Conservation (phyloP, 2,113 vertebrate genomes). For the Sapayoa aenigma region DNA sequence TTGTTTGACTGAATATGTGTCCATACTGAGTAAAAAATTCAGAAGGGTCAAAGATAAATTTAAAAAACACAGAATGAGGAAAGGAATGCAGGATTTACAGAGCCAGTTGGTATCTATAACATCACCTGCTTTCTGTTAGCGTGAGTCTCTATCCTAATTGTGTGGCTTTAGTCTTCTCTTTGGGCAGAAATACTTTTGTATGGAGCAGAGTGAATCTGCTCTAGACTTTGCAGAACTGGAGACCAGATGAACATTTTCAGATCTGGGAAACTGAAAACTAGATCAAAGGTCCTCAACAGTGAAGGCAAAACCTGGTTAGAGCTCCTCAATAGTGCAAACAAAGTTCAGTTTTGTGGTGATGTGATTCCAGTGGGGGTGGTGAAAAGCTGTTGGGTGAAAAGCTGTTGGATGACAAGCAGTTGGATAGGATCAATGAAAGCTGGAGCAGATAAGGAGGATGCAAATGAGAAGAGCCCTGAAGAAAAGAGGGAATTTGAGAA, state of each 20-base stretch:
- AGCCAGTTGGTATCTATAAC: constrained; percentile 1
- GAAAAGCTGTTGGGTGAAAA: background rate
- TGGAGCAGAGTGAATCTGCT: background rate
- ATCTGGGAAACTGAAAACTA: background rate
- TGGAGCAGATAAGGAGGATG: background rate
- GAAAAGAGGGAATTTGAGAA: background rate
- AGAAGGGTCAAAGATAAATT: background rate
- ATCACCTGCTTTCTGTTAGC: constrained; percentile 29
- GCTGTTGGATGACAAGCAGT: background rate
- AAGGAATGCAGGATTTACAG: background rate
- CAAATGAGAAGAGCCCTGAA: background rate
- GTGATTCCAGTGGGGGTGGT: background rate
- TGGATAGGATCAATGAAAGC: background rate
- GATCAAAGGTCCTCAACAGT: background rate
- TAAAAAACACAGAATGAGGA: background rate
- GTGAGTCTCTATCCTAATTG: background rate
- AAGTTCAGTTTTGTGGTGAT: background rate
- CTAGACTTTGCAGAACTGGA: background rate
- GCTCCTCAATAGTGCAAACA: background rate
- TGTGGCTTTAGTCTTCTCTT: background rate
- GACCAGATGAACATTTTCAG: background rate
- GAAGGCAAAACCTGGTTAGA: background rate
- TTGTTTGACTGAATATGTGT: background rate
- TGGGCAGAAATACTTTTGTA: background rate
- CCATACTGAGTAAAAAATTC: background rate